Evolutionary conservation across 2,797 vertebrate genomes (phyloP).

Genomic region (Crenuchus spilurus): DNA sequence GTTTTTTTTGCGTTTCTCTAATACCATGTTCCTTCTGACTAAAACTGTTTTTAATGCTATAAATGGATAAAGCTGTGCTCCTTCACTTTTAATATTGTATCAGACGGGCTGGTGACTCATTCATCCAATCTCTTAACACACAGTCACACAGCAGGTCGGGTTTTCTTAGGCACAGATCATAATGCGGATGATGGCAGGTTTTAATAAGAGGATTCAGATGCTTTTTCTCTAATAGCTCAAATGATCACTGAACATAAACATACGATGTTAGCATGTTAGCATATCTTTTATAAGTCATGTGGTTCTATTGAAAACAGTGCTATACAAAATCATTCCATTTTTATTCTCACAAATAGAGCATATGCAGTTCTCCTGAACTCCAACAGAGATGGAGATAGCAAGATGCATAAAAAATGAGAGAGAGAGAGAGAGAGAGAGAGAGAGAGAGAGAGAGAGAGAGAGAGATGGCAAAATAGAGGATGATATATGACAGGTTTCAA

Average conservation of each 20-base stretch:
- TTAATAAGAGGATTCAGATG: not conserved
- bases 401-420: slow-evolving; percentile 28
- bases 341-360: slow-evolving; percentile 46
- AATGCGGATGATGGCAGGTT: not conserved
- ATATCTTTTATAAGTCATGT: not conserved
- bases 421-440: slow-evolving; percentile 30
- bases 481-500: slow-evolving; percentile 32
- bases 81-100: slow-evolving; percentile 36
- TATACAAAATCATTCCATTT: not conserved
- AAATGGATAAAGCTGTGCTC: slow-evolving; percentile 35
- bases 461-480: slow-evolving; percentile 33
- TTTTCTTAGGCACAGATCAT: slow-evolving; percentile 30
- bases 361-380: not conserved
- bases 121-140: slow-evolving; percentile 28
- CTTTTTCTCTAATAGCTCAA: not conserved
- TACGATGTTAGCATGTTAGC: too few species aligned
- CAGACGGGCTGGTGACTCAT: slow-evolving; percentile 40
- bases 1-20: not conserved
- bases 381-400: slow-evolving; percentile 48
- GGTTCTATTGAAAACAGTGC: not conserved
- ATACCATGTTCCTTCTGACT: slow-evolving; percentile 7
- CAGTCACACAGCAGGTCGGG: slow-evolving; percentile 24
- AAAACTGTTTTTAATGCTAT: slow-evolving; percentile 33
- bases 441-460: slow-evolving; percentile 48
- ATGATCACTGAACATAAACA: not conserved